A percentile compares a stretch with the other conserved stretches of the same genome.
Conservation (phyloP, 2,113 vertebrate species). For the Corvus hawaiiensis region DNA sequence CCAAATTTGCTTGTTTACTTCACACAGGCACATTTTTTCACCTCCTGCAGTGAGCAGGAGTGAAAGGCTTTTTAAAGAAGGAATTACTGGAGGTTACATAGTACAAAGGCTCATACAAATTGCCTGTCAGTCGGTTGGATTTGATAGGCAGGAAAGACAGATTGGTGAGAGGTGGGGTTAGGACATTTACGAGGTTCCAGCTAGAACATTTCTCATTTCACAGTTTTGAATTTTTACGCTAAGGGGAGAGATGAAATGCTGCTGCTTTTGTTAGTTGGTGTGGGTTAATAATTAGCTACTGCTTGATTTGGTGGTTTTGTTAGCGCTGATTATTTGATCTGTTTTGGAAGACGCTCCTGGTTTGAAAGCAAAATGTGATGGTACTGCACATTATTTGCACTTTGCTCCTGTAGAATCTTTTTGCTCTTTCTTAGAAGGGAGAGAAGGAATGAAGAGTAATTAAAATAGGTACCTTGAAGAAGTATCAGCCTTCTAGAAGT, state of each 20-base stretch:
- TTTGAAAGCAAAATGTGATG: not conserved
- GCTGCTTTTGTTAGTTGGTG: not conserved
- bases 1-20: not conserved
- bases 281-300: not conserved
- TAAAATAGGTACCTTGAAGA: not conserved
- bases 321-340: not conserved
- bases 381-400: not conserved
- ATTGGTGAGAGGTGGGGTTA: not conserved
- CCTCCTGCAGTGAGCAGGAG: not conserved
- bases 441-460: not conserved
- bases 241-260: not conserved
- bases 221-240: not conserved
- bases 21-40: not conserved
- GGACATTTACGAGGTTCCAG: not conserved
- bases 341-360: not conserved
- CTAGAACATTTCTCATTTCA: not conserved
- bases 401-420: not conserved
- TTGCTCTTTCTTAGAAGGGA: not conserved
- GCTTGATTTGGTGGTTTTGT: not conserved
- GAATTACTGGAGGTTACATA: not conserved
- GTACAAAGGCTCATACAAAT: not conserved
- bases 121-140: not conserved
- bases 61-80: not conserved
- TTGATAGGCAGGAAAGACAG: not conserved
- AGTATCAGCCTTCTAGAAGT: not conserved